Conservation (phyloP, 1,140 invertebrate genomes). For the Caligus rogercresseyi region DNA sequence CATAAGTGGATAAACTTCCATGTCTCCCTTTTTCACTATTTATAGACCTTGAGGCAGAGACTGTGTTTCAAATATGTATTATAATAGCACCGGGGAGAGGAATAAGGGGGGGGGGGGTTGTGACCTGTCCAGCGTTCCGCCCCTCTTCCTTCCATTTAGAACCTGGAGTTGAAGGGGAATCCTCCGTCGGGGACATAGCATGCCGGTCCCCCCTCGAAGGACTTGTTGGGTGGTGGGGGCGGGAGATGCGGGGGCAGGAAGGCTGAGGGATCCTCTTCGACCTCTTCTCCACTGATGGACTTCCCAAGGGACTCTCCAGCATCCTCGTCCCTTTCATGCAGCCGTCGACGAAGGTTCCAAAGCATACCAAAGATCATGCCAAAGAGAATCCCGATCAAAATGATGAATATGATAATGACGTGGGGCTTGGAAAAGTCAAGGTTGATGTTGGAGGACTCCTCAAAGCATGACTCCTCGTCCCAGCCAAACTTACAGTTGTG, state of each 20-base stretch:
- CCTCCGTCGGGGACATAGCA: constrained; percentile 17
- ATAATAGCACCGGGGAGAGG: no score
- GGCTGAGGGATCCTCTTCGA: background rate
- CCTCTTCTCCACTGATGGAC: background rate
- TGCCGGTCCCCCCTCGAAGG: background rate
- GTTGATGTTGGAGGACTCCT: background rate
- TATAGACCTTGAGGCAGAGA: no score
- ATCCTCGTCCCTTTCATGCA: constrained; percentile 14
- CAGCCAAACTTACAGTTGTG: constrained; percentile 23
- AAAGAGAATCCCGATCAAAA: constrained; percentile 11
- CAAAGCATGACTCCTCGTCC: constrained; percentile 18
- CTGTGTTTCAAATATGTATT: no score
- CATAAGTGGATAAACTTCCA: no score
- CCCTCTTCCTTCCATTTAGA: no score
- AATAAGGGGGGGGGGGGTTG: no score
- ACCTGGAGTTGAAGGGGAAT: constrained; percentile 14
- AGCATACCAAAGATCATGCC: constrained; percentile 19
- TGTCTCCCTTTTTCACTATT: no score
- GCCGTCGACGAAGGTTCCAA: constrained; percentile 13
- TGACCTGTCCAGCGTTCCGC: no score
- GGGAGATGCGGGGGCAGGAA: background rate
- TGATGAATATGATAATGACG: constrained; percentile 15
- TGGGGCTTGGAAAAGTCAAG: constrained; percentile 17
- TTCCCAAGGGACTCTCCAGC: constrained; percentile 7
- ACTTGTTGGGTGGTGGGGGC: background rate